A percentile compares a stretch with the other conserved stretches of the same genome.
phyloP scores from a whole-genome alignment of 1,140 invertebrate genomes.

The Tetraneura akinire region DNA sequence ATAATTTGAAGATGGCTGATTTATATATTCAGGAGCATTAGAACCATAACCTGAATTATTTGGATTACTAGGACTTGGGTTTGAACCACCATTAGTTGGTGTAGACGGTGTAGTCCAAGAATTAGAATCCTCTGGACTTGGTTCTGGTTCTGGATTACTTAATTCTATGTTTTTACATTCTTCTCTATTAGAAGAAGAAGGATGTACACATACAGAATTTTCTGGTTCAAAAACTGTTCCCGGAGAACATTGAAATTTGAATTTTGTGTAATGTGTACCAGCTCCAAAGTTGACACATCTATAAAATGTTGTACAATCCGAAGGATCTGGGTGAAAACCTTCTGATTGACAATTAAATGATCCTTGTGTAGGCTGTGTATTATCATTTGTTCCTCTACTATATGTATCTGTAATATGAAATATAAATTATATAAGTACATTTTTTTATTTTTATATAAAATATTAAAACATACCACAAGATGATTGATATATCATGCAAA shows the following conservation, averaged over 20 bases:
- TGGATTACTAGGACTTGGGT: not conserved
- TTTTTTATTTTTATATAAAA: not conserved
- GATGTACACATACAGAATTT: constrained; percentile 69
- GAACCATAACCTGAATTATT: constrained; percentile 33
- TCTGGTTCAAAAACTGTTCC: constrained; percentile 72
- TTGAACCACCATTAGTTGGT: not conserved
- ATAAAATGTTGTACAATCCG: constrained; percentile 64
- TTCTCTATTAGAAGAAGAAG: constrained; percentile 64
- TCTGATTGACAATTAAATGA: constrained; percentile 62
- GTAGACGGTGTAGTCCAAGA: not conserved
- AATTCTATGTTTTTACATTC: constrained; percentile 59
- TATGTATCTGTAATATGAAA: constrained; percentile 5
- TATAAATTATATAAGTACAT: not conserved
- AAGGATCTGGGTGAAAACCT: constrained; percentile 64
- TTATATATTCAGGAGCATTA: constrained; percentile 1
- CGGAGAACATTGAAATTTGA: constrained; percentile 69
- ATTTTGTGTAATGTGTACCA: constrained; percentile 58
- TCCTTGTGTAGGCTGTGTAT: not conserved
- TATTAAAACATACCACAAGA: constrained; percentile 1
- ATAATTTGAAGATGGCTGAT: constrained; percentile 6
- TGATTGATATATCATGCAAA: not conserved
- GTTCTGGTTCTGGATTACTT: constrained; percentile 26
- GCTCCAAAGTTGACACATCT: constrained; percentile 63
- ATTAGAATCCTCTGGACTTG: constrained; percentile 25
- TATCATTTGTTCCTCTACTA: constrained; percentile 11